Conservation (phyloP, 1,140 invertebrate genomes). For the Drosophila rufa region DNA sequence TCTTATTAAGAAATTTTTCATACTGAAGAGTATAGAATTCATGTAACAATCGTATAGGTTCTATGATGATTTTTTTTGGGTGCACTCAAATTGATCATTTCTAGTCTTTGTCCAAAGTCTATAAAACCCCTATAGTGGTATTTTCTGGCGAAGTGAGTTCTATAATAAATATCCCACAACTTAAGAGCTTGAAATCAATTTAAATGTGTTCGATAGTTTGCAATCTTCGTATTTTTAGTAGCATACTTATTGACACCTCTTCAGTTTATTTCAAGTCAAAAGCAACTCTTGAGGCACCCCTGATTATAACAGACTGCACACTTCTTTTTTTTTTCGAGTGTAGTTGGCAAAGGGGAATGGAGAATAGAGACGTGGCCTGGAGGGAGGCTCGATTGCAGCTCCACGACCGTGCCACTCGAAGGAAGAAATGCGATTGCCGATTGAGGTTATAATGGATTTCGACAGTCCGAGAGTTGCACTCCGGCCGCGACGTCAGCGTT, state of each 20-base stretch:
- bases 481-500: conserved; percentile 26
- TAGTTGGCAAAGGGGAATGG: conserved; percentile 13
- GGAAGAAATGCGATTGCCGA: conserved; percentile 83
- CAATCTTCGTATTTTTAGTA: not conserved
- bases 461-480: conserved; percentile 76
- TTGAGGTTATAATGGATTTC: conserved; percentile 84
- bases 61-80: no score
- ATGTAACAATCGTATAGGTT: no score
- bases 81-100: no score
- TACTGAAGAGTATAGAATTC: no score
- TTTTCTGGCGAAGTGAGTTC: no score
- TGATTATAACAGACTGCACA: not conserved
- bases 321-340: not conserved
- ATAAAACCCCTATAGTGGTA: no score
- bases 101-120: no score
- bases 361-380: conserved; percentile 14
- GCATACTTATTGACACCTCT: not conserved
- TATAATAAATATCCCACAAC: not conserved
- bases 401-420: conserved; percentile 75
- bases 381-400: conserved; percentile 34
- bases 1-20: no score
- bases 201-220: no score
- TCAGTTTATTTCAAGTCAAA: not conserved
- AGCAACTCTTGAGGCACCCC: not conserved
- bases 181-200: not conserved